Evolutionary conservation across 2,797 vertebrate species (phyloP).

Genomic region (Muscicapa comitata): DNA sequence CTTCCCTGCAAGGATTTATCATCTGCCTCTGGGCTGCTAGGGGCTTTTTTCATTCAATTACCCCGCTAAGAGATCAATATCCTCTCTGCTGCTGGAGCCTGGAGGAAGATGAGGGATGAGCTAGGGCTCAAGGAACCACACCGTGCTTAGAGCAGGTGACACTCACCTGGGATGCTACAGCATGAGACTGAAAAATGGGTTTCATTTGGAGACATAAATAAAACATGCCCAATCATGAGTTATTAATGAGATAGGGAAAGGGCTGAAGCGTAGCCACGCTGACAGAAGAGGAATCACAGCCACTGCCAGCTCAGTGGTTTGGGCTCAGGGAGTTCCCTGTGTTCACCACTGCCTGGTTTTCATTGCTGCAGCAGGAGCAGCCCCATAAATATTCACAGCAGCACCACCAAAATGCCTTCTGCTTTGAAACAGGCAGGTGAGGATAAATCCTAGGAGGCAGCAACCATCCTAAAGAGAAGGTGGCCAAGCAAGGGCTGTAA

Average conservation of each 20-base stretch:
- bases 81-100: neutral
- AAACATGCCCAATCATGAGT: neutral
- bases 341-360: neutral
- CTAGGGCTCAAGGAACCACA: neutral
- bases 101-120: neutral
- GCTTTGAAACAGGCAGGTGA: neutral
- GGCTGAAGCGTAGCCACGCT: fast-evolving
- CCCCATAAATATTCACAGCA: neutral
- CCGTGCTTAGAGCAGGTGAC: neutral
- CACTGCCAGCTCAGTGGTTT: neutral
- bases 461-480: neutral
- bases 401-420: neutral
- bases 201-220: slow-evolving; percentile 41
- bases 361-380: neutral
- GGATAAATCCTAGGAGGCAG: neutral
- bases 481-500: neutral
- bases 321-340: neutral
- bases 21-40: neutral
- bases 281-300: neutral
- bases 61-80: neutral
- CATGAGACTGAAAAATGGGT: slow-evolving; percentile 1
- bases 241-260: neutral
- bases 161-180: neutral
- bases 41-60: neutral
- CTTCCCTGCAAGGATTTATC: neutral